Evolutionary conservation across 64 coral and sea anemone genomes (phyloP), one percentile per base, ranked within the genome.

Genomic region (Anthopleura sola): DNA sequence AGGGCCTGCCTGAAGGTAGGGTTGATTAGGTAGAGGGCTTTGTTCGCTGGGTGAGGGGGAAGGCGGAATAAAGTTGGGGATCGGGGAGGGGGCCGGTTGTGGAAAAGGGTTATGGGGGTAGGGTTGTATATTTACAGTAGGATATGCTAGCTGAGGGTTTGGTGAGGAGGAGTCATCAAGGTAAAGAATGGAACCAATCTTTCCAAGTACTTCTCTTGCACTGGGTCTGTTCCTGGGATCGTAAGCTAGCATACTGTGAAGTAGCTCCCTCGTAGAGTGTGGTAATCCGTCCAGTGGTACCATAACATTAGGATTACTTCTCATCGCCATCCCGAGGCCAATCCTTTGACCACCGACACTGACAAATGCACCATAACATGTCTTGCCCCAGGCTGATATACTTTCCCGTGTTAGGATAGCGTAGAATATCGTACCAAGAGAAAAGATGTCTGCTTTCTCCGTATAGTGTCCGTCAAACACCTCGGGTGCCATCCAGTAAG

Each of bases 381-480:
- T 19, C 37, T 38, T 16, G 5, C 19, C 37, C 11, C 33, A 21
- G 17, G 75, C 5, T 77, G 9, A 10, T 3, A 7, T 77, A 36
- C 9, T 44, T 44, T 44, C 40, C 4, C 32, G 33, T 17, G 33
- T 17, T 38, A 26, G 60, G 33, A 92, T 92, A 0, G 78, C 78
- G 31, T 88, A 88, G 36, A 93, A 75, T 0, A 93, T 26, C 0
- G 55, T 26, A 85, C 91, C 91, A 19, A 93, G 80, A 0, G 86
- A 83, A 84, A 88, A 93, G 0, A 93, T 29, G 39, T 93, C 91
- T n/a, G 91, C 81, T 17, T 83, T 92, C 34, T 87, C 79, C 0
- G 64, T 92, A 34, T 92, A 92, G 51, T 87, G 90, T 36, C 38
- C 53, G 40, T 23, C 0, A 64, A 84, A 92, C 3, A 92, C 80